Conservation (phyloP, 2,888 invertebrate genomes). For the Palloptera scutellata region DNA sequence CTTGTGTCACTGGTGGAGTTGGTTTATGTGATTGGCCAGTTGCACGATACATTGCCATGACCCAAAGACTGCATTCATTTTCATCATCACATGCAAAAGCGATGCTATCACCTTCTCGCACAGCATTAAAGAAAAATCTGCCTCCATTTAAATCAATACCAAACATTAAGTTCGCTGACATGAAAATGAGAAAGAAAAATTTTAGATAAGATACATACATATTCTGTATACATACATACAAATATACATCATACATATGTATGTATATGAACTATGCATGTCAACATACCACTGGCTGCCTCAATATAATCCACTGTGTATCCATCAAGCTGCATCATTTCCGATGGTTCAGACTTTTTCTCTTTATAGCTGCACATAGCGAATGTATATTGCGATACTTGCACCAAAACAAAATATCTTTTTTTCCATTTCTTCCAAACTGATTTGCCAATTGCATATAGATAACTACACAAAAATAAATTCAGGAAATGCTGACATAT, state of each 20-base stretch:
- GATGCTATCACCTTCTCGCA: constrained; percentile 97
- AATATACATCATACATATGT: no score
- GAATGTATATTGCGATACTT: constrained; percentile 99
- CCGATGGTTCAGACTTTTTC: constrained; percentile 98
- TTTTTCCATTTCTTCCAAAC: constrained; percentile 99
- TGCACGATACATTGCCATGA: constrained; percentile 99
- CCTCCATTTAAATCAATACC: constrained; percentile 94
- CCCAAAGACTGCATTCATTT: constrained; percentile 98
- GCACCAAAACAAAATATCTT: constrained; percentile 96
- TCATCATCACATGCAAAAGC: constrained; percentile 96
- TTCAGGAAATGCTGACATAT: neutral
- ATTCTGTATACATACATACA: no score
- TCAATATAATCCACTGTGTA: constrained; percentile 99
- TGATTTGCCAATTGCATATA: constrained; percentile 92
- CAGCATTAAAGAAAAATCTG: constrained; percentile 97
- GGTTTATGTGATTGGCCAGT: constrained; percentile 99
- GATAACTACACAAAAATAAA: constrained; percentile 68
- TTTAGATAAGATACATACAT: neutral
- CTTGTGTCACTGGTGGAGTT: constrained; percentile 88
- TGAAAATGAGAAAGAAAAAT: neutral
- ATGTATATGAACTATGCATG: no score
- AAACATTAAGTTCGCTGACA: constrained; percentile 87
- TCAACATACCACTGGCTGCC: constrained; percentile 87
- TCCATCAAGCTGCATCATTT: constrained; percentile 99
- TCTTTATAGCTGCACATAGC: constrained; percentile 99